Evolutionary conservation across 2,113 vertebrate species (phyloP).

Genomic region (Piprites chloris): DNA sequence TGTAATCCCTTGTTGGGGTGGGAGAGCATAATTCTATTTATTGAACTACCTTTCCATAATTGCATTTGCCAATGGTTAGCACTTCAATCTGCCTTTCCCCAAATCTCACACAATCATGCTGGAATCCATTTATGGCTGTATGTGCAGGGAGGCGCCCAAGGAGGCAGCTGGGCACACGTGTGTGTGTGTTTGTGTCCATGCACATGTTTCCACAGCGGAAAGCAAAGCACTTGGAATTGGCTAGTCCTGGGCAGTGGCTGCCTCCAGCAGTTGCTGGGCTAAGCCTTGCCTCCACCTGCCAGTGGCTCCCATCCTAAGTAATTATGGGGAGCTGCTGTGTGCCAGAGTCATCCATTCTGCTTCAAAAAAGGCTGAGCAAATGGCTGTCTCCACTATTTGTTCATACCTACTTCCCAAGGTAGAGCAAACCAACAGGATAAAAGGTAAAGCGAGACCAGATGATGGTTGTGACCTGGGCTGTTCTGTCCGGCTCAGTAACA

Average conservation of each 20-base stretch:
- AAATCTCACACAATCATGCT: neutral
- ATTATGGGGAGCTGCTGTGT: neutral
- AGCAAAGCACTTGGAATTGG: neutral
- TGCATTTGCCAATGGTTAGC: neutral
- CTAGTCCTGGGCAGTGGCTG: neutral
- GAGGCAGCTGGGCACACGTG: neutral
- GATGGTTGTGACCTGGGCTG: neutral
- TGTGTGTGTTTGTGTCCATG: neutral
- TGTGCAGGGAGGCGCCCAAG: neutral
- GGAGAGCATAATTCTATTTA: neutral
- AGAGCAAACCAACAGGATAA: neutral
- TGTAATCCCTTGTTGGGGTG: neutral
- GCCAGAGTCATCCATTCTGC: neutral
- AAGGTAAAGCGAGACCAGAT: neutral
- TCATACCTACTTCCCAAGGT: neutral
- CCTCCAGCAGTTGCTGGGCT: neutral
- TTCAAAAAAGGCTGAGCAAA: neutral
- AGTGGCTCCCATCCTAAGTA: neutral
- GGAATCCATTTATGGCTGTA: neutral
- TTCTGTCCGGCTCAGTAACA: neutral
- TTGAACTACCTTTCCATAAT: neutral
- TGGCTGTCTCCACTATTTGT: neutral
- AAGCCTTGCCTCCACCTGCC: neutral
- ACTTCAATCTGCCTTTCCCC: neutral
- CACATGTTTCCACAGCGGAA: neutral